Evolutionary conservation across 2,888 invertebrate genomes (phyloP).

Genomic region (Thecocarcelia acutangulata): DNA sequence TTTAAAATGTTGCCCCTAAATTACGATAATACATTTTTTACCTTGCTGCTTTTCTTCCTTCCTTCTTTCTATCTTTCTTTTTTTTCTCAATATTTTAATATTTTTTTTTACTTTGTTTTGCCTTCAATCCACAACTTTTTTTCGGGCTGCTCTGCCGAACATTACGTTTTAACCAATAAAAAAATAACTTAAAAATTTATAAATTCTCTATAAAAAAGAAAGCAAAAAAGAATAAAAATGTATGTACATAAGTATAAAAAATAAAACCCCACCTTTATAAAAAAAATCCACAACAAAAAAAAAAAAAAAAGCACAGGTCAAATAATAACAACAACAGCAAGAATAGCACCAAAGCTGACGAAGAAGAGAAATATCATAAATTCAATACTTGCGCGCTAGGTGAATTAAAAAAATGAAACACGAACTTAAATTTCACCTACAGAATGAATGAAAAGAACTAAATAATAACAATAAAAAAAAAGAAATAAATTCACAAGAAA

Average conservation of each 20-base stretch:
- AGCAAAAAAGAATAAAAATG: conserved; percentile 38
- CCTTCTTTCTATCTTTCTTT: conserved; percentile 27
- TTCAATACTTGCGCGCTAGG: conserved; percentile 65
- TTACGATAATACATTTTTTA: conserved; percentile 51
- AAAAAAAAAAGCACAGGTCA: conserved; percentile 61
- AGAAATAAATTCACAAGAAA: conserved; percentile 26
- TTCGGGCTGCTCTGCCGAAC: conserved; percentile 28
- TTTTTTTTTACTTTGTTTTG: conserved; percentile 7
- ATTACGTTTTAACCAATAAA: conserved; percentile 61
- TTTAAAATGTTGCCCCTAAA: conserved; percentile 51
- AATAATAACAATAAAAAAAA: not conserved
- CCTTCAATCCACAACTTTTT: conserved; percentile 14
- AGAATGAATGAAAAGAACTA: conserved; percentile 30
- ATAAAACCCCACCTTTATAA: conserved; percentile 67
- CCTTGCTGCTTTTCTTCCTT: conserved; percentile 11
- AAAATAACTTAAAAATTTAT: conserved; percentile 65
- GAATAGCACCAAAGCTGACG: conserved; percentile 32
- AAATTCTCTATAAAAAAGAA: conserved; percentile 58
- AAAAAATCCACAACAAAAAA: conserved; percentile 47
- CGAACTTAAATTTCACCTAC: conserved; percentile 46
- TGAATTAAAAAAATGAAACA: conserved; percentile 47
- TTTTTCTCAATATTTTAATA: conserved; percentile 11
- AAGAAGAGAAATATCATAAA: conserved; percentile 71
- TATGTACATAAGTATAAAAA: conserved; percentile 33
- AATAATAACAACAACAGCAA: conserved; percentile 63